Evolutionary conservation across 2,888 invertebrate species (phyloP).

Genomic region (Cheilosia variabilis): DNA sequence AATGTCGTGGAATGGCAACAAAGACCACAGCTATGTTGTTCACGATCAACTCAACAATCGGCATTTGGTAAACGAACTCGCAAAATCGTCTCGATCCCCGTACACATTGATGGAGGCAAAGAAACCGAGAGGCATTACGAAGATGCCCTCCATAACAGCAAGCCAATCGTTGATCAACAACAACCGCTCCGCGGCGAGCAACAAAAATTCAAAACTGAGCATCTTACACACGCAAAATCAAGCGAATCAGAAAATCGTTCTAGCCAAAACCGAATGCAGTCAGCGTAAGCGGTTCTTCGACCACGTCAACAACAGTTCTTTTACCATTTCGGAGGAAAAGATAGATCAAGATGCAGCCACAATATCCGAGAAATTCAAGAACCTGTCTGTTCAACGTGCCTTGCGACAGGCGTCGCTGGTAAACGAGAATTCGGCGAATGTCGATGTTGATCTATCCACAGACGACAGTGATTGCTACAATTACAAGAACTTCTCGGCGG

Average conservation of each 20-base stretch:
- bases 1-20: slow-evolving; percentile 85
- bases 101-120: slow-evolving; percentile 18
- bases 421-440: slow-evolving; percentile 1
- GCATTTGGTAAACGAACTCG: slow-evolving; percentile 21
- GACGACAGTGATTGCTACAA: slow-evolving; percentile 37
- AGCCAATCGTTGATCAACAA: slow-evolving; percentile 21
- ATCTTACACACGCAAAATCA: slow-evolving; percentile 50
- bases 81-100: slow-evolving; percentile 31
- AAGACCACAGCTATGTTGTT: slow-evolving; percentile 30
- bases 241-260: slow-evolving; percentile 15
- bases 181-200: background rate
- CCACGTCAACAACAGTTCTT: slow-evolving; percentile 39
- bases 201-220: slow-evolving; percentile 57
- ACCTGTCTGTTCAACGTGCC: slow-evolving; percentile 26
- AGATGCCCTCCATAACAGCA: slow-evolving; percentile 45
- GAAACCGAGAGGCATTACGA: slow-evolving; percentile 36
- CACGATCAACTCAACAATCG: slow-evolving; percentile 13
- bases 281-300: slow-evolving; percentile 52
- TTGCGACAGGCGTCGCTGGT: slow-evolving; percentile 1
- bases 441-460: slow-evolving; percentile 17
- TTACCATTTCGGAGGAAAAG: slow-evolving; percentile 62
- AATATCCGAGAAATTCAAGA: slow-evolving; percentile 45
- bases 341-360: slow-evolving; percentile 19
- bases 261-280: slow-evolving; percentile 34
- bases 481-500: slow-evolving; percentile 37